Conservation (phyloP, 37 sponge, comb jelly and placozoan genomes). For the Petrosia ficiformis region DNA sequence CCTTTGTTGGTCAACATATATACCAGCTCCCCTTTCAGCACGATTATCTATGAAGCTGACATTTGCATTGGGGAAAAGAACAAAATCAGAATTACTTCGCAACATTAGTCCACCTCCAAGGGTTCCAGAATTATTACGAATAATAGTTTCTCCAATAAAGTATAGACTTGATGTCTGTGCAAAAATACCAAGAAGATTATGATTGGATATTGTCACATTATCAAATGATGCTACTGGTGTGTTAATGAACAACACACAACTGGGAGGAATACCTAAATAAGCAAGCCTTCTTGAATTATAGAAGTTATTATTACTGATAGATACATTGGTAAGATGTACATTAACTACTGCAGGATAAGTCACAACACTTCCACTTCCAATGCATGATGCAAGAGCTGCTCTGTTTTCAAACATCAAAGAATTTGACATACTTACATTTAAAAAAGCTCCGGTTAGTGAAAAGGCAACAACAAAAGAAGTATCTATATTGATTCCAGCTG, state of each 20-base stretch:
- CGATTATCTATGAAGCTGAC: neutral
- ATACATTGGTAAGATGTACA: neutral
- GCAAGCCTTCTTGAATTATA: neutral
- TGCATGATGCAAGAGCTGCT: neutral
- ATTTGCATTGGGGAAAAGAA: neutral
- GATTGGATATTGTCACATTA: neutral
- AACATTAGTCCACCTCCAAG: neutral
- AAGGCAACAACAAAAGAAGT: neutral
- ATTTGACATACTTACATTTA: neutral
- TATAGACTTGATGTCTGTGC: neutral
- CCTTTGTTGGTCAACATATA: neutral
- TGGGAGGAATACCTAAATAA: too few relatives aligned
- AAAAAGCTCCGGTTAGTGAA: neutral
- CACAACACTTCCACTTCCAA: neutral
- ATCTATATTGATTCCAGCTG: neutral
- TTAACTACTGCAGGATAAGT: neutral
- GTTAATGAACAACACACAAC: neutral
- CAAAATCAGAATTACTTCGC: neutral
- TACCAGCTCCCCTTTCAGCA: neutral
- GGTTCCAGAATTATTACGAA: neutral
- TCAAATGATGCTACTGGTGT: neutral
- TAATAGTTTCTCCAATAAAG: neutral
- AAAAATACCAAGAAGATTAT: neutral
- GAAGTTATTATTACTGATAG: neutral
- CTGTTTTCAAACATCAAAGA: neutral